A percentile compares a stretch with the other conserved stretches of the same genome.
phyloP scores from a whole-genome alignment of 2,113 vertebrate species.

The Cariama cristata region DNA sequence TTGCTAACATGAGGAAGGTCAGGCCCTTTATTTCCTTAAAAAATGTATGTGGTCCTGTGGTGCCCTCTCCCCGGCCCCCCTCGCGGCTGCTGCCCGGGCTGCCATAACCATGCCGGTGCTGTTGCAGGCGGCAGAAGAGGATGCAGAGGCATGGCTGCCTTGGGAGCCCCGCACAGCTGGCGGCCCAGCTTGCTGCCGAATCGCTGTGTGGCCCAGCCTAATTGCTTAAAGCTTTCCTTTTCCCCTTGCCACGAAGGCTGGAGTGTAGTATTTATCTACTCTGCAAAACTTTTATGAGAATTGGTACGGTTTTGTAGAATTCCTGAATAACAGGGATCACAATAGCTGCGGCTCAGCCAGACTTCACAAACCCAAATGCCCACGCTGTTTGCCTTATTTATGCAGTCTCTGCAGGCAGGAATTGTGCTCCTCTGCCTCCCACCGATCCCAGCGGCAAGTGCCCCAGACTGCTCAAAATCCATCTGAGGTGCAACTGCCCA shows the following conservation, averaged over 20 bases:
- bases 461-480: not conserved
- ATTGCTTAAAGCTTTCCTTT: slow-evolving; percentile 56
- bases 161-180: not conserved
- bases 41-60: rapidly evolving
- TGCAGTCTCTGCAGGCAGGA: not conserved
- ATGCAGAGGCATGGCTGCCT: not conserved
- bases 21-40: not conserved
- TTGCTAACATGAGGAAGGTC: not conserved
- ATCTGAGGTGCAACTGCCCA: not conserved
- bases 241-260: not conserved
- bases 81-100: rapidly evolving
- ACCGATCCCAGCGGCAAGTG: not conserved
- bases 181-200: not conserved
- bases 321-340: slow-evolving; percentile 39
- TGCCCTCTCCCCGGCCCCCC: not conserved
- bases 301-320: slow-evolving; percentile 36
- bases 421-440: not conserved
- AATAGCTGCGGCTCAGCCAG: slow-evolving; percentile 31
- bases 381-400: not conserved
- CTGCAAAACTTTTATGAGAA: slow-evolving; percentile 52
- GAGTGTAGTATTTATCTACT: slow-evolving; percentile 23
- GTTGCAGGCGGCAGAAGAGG: not conserved
- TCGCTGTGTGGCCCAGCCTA: slow-evolving; percentile 37
- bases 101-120: rapidly evolving
- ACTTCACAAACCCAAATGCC: not conserved